Evolutionary conservation across 1,140 invertebrate genomes (phyloP).

Genomic region (Dufourea novaeangliae): DNA sequence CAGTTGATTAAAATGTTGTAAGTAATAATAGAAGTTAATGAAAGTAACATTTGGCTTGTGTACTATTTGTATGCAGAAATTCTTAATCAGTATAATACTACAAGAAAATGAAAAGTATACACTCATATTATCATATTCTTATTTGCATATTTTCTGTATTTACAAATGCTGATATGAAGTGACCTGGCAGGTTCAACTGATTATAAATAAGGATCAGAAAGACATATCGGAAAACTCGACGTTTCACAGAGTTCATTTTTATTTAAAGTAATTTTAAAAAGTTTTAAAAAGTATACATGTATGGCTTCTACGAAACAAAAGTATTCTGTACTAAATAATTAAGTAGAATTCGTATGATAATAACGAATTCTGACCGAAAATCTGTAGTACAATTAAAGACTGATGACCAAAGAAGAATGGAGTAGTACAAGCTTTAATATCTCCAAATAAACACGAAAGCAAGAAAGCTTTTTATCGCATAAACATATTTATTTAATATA

Average conservation of each 20-base stretch:
- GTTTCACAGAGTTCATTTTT: constrained; percentile 36
- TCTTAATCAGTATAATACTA: constrained; percentile 28
- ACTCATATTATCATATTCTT: constrained; percentile 17
- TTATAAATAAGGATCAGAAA: constrained; percentile 33
- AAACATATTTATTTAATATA: constrained; percentile 34
- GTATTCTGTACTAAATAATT: constrained; percentile 49
- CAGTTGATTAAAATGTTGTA: constrained; percentile 30
- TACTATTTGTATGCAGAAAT: constrained; percentile 24
- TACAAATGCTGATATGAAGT: neutral
- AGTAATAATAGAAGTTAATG: constrained; percentile 32
- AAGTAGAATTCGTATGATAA: constrained; percentile 21
- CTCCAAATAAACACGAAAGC: constrained; percentile 1
- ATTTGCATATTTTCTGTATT: constrained; percentile 10
- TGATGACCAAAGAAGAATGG: constrained; percentile 66
- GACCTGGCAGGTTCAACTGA: neutral
- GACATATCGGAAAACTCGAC: constrained; percentile 60
- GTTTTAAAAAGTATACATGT: constrained; percentile 22
- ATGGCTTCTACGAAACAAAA: constrained; percentile 21
- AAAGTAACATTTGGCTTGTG: constrained; percentile 35
- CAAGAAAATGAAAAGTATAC: neutral
- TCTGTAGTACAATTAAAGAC: constrained; percentile 76
- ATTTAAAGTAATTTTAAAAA: constrained; percentile 19
- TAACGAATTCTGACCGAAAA: constrained; percentile 39
- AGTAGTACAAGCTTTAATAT: constrained; percentile 52
- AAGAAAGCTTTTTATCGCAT: neutral